Conservation (phyloP, 2,888 invertebrate species). For the Torymus aiolomorphi region DNA sequence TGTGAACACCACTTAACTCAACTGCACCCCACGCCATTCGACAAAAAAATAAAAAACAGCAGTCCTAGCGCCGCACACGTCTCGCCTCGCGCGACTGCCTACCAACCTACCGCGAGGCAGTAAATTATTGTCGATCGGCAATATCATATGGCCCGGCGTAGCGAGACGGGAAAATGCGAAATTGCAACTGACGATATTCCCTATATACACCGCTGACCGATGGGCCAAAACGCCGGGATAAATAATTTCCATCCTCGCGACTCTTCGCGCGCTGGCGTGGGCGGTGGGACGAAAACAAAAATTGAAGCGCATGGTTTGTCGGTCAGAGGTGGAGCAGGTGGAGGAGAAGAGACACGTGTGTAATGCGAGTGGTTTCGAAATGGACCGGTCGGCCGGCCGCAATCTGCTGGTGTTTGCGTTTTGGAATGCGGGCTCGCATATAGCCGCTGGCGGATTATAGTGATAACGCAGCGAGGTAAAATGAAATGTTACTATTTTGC, state of each 20-base stretch:
- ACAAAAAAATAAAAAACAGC: neutral
- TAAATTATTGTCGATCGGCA: slow-evolving; percentile 51
- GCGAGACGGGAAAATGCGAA: slow-evolving; percentile 48
- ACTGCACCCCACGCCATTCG: neutral
- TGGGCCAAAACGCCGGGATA: slow-evolving; percentile 39
- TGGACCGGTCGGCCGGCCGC: too few relatives aligned
- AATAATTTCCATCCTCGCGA: slow-evolving; percentile 38
- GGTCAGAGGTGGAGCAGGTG: too few relatives aligned
- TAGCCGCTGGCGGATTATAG: too few relatives aligned
- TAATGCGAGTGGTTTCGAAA: neutral
- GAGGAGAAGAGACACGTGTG: too few relatives aligned
- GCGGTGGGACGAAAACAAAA: neutral
- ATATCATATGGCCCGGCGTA: slow-evolving; percentile 40
- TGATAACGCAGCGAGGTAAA: too few relatives aligned
- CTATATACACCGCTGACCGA: slow-evolving; percentile 5
- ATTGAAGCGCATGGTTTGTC: too few relatives aligned
- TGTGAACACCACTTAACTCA: slow-evolving; percentile 10
- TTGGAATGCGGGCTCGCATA: neutral
- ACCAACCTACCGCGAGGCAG: neutral
- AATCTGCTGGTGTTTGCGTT: too few relatives aligned
- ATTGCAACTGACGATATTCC: slow-evolving; percentile 25
- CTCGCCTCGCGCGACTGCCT: too few relatives aligned
- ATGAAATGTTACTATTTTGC: too few relatives aligned
- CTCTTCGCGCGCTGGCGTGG: slow-evolving; percentile 22
- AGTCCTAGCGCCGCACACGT: too few relatives aligned